Conservation (phyloP, 2,888 invertebrate genomes). For the Eutolmus rufibarbis region DNA sequence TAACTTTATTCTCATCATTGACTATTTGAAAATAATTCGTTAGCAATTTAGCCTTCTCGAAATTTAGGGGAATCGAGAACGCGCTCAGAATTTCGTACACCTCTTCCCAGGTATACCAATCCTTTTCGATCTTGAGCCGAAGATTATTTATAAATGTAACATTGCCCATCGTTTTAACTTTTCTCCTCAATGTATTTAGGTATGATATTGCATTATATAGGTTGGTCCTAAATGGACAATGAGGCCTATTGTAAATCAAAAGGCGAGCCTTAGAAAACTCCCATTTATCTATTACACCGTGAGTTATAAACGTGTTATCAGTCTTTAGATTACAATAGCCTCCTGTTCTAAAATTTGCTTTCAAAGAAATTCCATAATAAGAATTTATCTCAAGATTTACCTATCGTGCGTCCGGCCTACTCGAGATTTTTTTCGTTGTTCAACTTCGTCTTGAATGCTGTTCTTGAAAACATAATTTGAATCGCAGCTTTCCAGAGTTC, state of each 20-base stretch:
- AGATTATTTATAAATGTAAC: neutral
- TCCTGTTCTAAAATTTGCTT: neutral
- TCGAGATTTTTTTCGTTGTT: neutral
- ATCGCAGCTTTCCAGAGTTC: neutral
- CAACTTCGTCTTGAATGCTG: neutral
- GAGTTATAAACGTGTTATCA: neutral
- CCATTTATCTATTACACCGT: neutral
- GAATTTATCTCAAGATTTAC: neutral
- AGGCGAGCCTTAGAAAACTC: neutral
- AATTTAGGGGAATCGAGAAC: neutral
- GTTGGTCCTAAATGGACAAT: neutral
- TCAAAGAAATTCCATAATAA: neutral
- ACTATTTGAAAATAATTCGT: neutral
- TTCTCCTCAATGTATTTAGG: neutral
- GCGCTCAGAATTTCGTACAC: neutral
- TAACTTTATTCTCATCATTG: neutral
- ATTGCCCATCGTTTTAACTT: neutral
- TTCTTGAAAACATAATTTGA: neutral
- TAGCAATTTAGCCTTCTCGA: neutral
- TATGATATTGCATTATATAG: neutral
- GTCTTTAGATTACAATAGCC: neutral
- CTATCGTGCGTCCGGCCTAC: neutral
- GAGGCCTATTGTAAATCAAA: neutral
- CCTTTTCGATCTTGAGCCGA: neutral
- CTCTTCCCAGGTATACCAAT: neutral